A percentile compares a stretch with the other conserved stretches of the same genome.
Conservation (phyloP, 2,113 vertebrate species). For the Corydoras sp. region DNA sequence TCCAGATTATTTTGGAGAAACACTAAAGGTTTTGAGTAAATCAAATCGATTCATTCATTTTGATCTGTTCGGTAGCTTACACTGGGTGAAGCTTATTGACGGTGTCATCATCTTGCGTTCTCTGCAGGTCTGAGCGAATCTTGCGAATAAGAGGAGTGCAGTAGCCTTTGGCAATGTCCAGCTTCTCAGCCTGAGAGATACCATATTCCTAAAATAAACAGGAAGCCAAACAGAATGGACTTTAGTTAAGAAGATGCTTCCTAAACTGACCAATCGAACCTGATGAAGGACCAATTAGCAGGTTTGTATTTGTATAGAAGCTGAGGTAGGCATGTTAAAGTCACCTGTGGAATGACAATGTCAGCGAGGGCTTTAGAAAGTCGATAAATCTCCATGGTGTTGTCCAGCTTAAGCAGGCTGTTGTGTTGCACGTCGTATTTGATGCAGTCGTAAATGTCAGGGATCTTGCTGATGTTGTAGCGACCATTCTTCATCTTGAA, state of each 20-base stretch:
- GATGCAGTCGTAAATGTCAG: conserved; percentile 87
- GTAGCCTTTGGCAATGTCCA: conserved; percentile 88
- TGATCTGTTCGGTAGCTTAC: conserved; percentile 60
- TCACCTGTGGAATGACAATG: conserved; percentile 87
- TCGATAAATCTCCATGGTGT: conserved; percentile 84
- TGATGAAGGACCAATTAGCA: too few relatives aligned
- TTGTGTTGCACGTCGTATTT: conserved; percentile 88
- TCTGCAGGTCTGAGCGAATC: conserved; percentile 84
- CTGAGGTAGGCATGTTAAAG: not conserved
- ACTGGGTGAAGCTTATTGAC: conserved; percentile 87
- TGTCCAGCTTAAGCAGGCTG: conserved; percentile 76
- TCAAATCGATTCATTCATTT: too few relatives aligned
- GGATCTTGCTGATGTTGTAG: conserved; percentile 88
- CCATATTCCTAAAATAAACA: conserved; percentile 75
- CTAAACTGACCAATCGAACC: not conserved
- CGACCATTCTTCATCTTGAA: conserved; percentile 86
- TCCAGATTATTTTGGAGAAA: too few relatives aligned
- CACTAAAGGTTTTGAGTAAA: too few relatives aligned
- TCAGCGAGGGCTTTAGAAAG: conserved; percentile 84
- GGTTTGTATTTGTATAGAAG: too few relatives aligned
- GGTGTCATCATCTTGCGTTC: conserved; percentile 87
- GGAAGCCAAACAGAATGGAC: not conserved
- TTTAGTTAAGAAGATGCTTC: too few relatives aligned
- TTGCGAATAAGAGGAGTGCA: conserved; percentile 83
- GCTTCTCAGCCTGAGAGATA: conserved; percentile 79